phyloP scores from a whole-genome alignment of 2,888 invertebrate species.

The Volucella inanis region DNA sequence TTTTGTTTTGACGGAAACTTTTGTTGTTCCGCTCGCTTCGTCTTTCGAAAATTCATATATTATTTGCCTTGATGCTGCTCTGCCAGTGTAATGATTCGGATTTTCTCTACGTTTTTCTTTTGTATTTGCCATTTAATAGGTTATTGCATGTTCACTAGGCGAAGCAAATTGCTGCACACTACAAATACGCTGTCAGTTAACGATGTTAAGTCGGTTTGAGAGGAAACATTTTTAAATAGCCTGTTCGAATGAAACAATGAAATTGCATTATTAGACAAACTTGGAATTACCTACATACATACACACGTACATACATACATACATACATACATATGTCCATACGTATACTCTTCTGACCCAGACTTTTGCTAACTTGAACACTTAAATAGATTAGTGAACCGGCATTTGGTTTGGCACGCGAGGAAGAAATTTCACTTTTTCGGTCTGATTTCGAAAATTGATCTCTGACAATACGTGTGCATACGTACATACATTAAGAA shows the following conservation, averaged over 20 bases:
- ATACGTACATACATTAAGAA: no score
- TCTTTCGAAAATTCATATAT: constrained; percentile 9
- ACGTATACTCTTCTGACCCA: no score
- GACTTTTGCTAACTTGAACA: no score
- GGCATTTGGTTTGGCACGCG: no score
- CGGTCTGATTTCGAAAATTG: no score
- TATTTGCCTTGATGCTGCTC: constrained; percentile 13
- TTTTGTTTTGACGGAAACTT: constrained; percentile 73
- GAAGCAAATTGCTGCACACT: constrained; percentile 25
- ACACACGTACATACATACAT: no score
- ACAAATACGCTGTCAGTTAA: constrained; percentile 14
- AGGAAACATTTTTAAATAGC: background rate
- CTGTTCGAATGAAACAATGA: constrained; percentile 19
- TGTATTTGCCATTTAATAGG: constrained; percentile 57
- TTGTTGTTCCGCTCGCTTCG: constrained; percentile 53
- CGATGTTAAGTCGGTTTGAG: constrained; percentile 9
- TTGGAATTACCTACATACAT: background rate
- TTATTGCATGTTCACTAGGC: constrained; percentile 46
- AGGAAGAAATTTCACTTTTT: no score
- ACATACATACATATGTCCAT: no score
- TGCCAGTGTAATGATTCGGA: constrained; percentile 17
- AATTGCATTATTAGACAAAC: constrained; percentile 5
- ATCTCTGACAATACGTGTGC: no score
- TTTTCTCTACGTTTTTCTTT: constrained; percentile 34
- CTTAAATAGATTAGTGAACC: no score